phyloP scores from a whole-genome alignment of 2,113 vertebrate genomes.

The Galemys pyrenaicus region DNA sequence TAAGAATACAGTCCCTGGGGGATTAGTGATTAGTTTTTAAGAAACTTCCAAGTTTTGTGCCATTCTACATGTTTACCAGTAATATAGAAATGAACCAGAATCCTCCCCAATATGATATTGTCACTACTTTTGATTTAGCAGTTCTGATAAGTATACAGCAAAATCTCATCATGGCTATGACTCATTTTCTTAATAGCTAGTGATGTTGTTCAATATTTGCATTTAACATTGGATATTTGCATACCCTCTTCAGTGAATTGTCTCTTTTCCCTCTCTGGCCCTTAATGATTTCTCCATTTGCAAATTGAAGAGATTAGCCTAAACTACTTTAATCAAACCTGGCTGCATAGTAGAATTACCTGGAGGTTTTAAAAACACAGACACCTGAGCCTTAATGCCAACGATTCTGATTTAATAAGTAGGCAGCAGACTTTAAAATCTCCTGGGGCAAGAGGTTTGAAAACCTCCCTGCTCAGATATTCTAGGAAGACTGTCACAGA shows the following conservation, averaged over 20 bases:
- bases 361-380: neutral
- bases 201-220: too few relatives aligned
- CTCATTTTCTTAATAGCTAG: neutral
- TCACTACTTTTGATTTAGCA: neutral
- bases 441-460: neutral
- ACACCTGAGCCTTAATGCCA: neutral
- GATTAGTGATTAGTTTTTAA: neutral
- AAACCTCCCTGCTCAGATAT: neutral
- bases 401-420: neutral
- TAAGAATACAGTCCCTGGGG: neutral
- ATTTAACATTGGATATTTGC: too few relatives aligned
- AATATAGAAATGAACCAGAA: too few relatives aligned
- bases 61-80: neutral
- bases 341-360: neutral
- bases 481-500: neutral
- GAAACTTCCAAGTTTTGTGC: neutral
- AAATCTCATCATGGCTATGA: neutral
- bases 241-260: too few relatives aligned
- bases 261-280: neutral
- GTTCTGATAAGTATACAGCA: neutral
- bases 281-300: neutral
- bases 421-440: neutral
- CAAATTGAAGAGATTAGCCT: neutral
- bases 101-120: too few relatives aligned
- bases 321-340: neutral